These are phyloP conservation scores for Labeo catla DNA, from an alignment of 2,113 vertebrate species.

Conservation along the genomic window DNA sequence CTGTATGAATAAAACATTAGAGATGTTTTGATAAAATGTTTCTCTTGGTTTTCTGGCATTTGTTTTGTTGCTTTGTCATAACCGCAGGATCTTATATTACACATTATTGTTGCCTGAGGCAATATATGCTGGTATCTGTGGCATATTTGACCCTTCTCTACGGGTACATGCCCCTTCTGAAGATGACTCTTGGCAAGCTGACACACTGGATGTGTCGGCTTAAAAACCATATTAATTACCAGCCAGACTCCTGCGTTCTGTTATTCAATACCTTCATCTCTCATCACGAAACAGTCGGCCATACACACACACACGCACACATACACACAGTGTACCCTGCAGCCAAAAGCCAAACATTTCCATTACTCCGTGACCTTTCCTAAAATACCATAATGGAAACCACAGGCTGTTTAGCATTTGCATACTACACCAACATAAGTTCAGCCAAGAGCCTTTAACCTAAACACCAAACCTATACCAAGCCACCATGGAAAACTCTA, in stretches of 20 bases:
- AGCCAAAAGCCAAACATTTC: constrained; percentile 46
- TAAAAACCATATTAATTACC: constrained; percentile 65
- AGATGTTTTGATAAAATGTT: constrained; percentile 22
- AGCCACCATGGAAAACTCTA: constrained; percentile 15
- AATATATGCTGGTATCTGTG: constrained; percentile 25
- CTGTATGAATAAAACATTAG: constrained; percentile 20
- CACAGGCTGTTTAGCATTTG: constrained; percentile 32
- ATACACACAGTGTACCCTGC: constrained; percentile 19
- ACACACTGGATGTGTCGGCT: constrained; percentile 53
- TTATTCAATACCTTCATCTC: constrained; percentile 62
- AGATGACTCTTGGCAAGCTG: constrained; percentile 50
- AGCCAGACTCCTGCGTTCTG: constrained; percentile 61
- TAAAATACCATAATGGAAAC: constrained; percentile 44
- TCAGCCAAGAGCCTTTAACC: constrained; percentile 36
- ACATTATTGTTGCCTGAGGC: constrained; percentile 30
- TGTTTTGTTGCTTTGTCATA: constrained; percentile 49
- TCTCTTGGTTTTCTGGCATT: constrained; percentile 23
- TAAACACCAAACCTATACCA: constrained; percentile 12
- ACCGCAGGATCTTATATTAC: constrained; percentile 42
- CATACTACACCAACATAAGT: constrained; percentile 29
- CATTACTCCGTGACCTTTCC: constrained; percentile 41
- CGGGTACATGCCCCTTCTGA: constrained; percentile 39
- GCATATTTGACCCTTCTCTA: constrained; percentile 48
- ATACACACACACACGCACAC: constrained; percentile 22
- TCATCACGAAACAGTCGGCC: constrained; percentile 51